A percentile compares a stretch with the other conserved stretches of the same genome.
These are phyloP conservation scores for Scortum barcoo DNA, from an alignment of 2,113 vertebrate genomes.

Conservation along the genomic window DNA sequence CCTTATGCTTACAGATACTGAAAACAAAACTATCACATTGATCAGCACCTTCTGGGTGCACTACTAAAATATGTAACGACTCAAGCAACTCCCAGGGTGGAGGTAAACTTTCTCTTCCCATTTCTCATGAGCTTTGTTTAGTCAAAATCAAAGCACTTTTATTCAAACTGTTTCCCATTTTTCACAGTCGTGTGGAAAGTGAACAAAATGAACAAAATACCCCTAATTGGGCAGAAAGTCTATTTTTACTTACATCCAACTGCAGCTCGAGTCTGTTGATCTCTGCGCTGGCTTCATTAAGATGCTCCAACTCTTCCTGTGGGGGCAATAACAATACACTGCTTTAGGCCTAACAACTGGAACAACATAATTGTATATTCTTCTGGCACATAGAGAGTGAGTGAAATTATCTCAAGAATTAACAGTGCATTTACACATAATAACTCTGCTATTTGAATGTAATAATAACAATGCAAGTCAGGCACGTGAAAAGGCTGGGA, in stretches of 20 bases:
- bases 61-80: slow-evolving; percentile 50
- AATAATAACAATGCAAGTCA: no score
- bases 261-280: slow-evolving; percentile 93
- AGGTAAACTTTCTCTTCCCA: slow-evolving; percentile 1
- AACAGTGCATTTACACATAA: neutral
- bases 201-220: neutral
- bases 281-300: slow-evolving; percentile 95
- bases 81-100: neutral
- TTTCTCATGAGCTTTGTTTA: slow-evolving; percentile 29
- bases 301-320: slow-evolving; percentile 93
- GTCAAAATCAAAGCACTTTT: slow-evolving; percentile 36
- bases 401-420: neutral
- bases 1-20: neutral
- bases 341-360: neutral
- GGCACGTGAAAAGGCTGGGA: neutral
- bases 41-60: slow-evolving; percentile 20
- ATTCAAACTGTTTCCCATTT: slow-evolving; percentile 12
- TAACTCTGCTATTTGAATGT: neutral
- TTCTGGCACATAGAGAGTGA: neutral
- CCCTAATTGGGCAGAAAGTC: neutral
- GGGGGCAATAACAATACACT: neutral
- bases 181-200: neutral
- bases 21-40: slow-evolving; percentile 51
- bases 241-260: slow-evolving; percentile 87
- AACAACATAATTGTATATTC: neutral